phyloP scores from a whole-genome alignment of 2,113 vertebrate genomes.

The Polypterus bichir region DNA sequence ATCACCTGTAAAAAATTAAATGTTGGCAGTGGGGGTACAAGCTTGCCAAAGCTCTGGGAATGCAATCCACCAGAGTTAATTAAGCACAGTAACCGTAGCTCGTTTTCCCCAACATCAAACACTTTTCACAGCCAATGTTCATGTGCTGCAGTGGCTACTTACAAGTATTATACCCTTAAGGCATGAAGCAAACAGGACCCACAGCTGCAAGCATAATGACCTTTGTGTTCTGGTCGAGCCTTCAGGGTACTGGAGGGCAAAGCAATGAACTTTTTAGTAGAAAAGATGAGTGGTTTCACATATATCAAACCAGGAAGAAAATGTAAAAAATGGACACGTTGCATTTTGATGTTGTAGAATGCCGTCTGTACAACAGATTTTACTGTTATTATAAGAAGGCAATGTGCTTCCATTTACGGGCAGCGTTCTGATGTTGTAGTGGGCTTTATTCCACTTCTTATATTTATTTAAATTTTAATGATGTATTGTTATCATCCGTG shows the following conservation, averaged over 20 bases:
- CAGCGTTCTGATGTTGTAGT: no score
- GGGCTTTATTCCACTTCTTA: background rate
- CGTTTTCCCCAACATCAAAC: slow-evolving; percentile 49
- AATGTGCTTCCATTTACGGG: no score
- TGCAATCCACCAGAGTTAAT: slow-evolving; percentile 70
- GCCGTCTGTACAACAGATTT: no score
- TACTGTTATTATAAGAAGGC: no score
- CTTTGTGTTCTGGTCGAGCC: slow-evolving; percentile 31
- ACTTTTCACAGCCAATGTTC: slow-evolving; percentile 39
- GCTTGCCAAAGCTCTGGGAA: slow-evolving; percentile 52
- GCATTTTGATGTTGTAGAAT: no score
- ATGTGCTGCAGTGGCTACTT: slow-evolving; percentile 38
- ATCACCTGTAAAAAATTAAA: slow-evolving; percentile 79
- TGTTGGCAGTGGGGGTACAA: slow-evolving; percentile 41
- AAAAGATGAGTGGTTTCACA: no score
- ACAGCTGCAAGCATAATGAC: slow-evolving; percentile 37
- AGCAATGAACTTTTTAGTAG: slow-evolving; percentile 34
- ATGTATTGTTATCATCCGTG: background rate
- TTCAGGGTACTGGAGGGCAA: slow-evolving; percentile 25
- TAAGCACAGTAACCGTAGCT: slow-evolving; percentile 59
- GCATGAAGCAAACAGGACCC: slow-evolving; percentile 42
- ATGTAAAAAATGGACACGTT: slow-evolving; percentile 17
- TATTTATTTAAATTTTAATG: background rate
- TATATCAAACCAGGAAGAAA: slow-evolving; percentile 36
- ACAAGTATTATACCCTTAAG: slow-evolving; percentile 40